Evolutionary conservation across 2,113 vertebrate genomes (phyloP).

Genomic region (Oncorhynchus kisutch): DNA sequence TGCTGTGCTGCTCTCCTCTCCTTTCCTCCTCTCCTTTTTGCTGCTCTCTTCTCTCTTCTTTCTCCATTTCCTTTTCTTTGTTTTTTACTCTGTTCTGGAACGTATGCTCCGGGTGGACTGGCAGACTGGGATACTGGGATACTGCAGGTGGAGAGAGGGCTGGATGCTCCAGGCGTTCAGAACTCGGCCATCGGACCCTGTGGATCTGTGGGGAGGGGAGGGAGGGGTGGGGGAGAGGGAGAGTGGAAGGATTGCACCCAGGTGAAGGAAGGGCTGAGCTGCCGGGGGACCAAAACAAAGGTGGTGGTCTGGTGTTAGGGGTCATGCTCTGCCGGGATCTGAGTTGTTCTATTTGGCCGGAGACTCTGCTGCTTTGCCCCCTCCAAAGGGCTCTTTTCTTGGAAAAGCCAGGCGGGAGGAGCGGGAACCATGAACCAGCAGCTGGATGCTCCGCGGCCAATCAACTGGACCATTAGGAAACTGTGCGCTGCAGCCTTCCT

Average conservation of each 20-base stretch:
- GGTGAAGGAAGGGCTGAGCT: slow-evolving; percentile 45
- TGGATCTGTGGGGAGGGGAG: slow-evolving; percentile 62
- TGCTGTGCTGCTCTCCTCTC: slow-evolving; percentile 37
- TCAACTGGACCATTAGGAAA: slow-evolving; percentile 99
- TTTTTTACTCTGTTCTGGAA: slow-evolving; percentile 28
- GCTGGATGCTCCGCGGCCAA: slow-evolving; percentile 89
- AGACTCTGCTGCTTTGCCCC: slow-evolving; percentile 63
- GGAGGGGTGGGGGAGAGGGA: slow-evolving; percentile 26
- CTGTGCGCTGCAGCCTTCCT: slow-evolving; percentile 98
- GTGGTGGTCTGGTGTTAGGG: slow-evolving; percentile 54
- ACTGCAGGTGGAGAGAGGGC: slow-evolving; percentile 53
- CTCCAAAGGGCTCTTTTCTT: slow-evolving; percentile 69
- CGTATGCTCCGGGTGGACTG: slow-evolving; percentile 22
- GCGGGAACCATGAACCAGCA: slow-evolving; percentile 91
- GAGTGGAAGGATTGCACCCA: slow-evolving; percentile 37
- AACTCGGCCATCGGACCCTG: slow-evolving; percentile 55
- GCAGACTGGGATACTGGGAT: slow-evolving; percentile 6
- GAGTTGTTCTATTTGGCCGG: slow-evolving; percentile 61
- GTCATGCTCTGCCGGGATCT: slow-evolving; percentile 77
- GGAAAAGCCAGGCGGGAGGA: slow-evolving; percentile 54
- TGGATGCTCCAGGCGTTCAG: slow-evolving; percentile 49
- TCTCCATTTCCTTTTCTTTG: slow-evolving; percentile 12
- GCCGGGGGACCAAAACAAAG: not conserved
- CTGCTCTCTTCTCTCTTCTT: slow-evolving; percentile 31
- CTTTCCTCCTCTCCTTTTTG: slow-evolving; percentile 33